Percentiles rank a stretch among this genome's conserved stretches.
phyloP scores from a whole-genome alignment of 2,888 invertebrate species.

The Pristionchus arcanus region DNA sequence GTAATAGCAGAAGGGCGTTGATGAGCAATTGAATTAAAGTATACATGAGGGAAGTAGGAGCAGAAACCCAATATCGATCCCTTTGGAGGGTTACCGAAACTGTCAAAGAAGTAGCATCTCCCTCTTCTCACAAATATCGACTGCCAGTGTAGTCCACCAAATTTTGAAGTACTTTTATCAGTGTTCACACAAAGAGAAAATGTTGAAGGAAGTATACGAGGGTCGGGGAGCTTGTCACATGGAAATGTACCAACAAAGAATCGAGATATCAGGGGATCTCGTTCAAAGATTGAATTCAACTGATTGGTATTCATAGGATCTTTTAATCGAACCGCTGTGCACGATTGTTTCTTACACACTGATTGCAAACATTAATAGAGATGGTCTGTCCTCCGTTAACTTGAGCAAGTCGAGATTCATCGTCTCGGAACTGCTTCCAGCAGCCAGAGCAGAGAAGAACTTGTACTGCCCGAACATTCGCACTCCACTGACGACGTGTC shows the following conservation, averaged over 20 bases:
- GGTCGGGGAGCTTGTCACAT: no score
- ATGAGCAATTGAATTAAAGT: not conserved
- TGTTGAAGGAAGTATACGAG: no score
- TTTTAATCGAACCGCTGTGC: no score
- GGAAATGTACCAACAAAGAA: no score
- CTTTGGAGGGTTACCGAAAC: not conserved
- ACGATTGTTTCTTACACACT: not conserved
- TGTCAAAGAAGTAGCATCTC: not conserved
- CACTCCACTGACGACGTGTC: not conserved
- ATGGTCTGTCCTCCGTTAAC: not conserved
- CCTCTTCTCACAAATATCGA: not conserved
- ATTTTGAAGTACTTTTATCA: not conserved
- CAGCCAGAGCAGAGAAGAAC: not conserved
- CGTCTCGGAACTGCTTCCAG: not conserved
- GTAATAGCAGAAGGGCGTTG: not conserved
- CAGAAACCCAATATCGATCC: not conserved
- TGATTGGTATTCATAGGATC: no score
- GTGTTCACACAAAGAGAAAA: no score
- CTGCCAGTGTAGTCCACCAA: slow-evolving; percentile 29
- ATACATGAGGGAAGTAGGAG: not conserved
- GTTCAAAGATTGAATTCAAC: no score
- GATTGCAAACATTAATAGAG: not conserved
- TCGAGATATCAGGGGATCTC: no score
- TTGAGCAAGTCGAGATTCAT: not conserved
- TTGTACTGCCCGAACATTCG: not conserved